Percentiles rank a stretch among this genome's conserved stretches.
These are phyloP conservation scores for Enteromius argenteus DNA, from an alignment of 2,797 vertebrate species.

Conservation along the genomic window DNA sequence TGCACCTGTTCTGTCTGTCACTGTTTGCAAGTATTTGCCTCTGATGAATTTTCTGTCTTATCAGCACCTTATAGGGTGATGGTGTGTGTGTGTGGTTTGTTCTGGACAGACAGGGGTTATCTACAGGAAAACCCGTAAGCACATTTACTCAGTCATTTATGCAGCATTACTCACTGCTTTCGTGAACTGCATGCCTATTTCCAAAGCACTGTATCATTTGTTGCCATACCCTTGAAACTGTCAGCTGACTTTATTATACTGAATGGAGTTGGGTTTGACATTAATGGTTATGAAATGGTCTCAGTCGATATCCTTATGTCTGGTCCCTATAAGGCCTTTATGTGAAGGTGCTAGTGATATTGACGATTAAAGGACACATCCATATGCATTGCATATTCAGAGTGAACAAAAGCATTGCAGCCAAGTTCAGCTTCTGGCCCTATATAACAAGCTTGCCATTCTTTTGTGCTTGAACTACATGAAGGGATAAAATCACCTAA, in stretches of 20 bases:
- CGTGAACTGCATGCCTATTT: background rate
- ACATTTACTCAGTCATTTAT: background rate
- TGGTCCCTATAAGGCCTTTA: background rate
- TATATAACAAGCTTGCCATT: background rate
- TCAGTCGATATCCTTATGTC: background rate
- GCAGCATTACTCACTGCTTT: background rate
- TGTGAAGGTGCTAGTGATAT: background rate
- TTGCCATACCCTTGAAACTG: background rate
- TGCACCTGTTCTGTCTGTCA: background rate
- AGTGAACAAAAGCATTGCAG: background rate
- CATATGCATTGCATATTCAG: background rate
- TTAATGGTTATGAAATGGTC: constrained; percentile 11
- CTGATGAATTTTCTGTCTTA: background rate
- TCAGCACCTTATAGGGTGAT: no score
- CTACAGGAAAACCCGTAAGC: background rate
- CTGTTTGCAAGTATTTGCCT: background rate
- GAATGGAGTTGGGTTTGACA: background rate
- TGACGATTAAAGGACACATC: constrained; percentile 1
- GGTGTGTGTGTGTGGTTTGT: background rate
- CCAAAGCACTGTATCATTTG: background rate
- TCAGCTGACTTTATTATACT: background rate
- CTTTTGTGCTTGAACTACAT: background rate
- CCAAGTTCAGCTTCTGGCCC: background rate
- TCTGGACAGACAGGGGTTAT: background rate
- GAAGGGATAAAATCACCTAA: no score